These are phyloP conservation scores for Empidonax traillii DNA, from an alignment of 2,113 vertebrate genomes.

Conservation along the genomic window DNA sequence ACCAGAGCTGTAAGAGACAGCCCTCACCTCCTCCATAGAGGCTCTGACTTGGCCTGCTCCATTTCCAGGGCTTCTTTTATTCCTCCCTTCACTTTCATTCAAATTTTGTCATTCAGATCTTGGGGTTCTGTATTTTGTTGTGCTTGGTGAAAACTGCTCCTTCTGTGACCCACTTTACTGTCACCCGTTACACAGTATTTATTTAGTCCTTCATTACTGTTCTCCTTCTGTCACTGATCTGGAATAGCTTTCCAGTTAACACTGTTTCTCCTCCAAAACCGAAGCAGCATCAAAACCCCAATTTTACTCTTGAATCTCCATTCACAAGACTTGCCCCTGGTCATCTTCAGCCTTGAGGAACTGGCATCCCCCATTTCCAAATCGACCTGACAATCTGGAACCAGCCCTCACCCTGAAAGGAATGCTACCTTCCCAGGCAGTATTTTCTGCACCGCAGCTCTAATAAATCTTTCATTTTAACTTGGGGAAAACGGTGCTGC, in stretches of 20 bases:
- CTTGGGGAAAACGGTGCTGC: background rate
- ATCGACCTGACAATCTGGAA: background rate
- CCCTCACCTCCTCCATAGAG: accelerated
- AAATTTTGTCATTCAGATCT: background rate
- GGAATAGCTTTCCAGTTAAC: background rate
- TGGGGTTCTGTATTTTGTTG: background rate
- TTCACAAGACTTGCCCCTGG: background rate
- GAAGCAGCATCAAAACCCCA: background rate
- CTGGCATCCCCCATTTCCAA: background rate
- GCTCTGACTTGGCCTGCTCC: background rate
- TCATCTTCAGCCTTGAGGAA: background rate
- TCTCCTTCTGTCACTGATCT: background rate
- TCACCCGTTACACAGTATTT: background rate
- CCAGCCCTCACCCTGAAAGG: background rate
- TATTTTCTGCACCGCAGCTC: background rate
- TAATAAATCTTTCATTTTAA: background rate
- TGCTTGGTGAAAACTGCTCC: background rate
- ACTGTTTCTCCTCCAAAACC: background rate
- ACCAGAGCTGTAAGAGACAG: background rate
- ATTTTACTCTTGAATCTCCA: background rate
- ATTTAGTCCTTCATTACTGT: background rate
- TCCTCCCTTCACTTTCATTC: too few species aligned
- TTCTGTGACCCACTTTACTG: background rate
- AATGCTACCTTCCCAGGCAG: background rate
- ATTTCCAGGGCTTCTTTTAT: background rate